phyloP scores from a whole-genome alignment of 2,888 invertebrate species.

The Rapana venosa region DNA sequence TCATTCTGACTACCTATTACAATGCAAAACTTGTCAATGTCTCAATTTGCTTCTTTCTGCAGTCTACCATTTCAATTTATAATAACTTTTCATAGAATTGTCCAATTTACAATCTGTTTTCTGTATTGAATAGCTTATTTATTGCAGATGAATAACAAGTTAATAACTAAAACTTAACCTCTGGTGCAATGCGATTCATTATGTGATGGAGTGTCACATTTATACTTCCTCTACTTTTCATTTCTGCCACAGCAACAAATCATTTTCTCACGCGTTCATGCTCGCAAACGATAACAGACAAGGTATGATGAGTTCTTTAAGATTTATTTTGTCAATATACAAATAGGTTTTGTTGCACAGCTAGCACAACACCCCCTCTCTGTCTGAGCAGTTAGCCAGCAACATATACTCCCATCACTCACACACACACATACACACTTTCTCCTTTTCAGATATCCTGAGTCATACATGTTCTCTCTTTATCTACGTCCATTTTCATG shows the following conservation, averaged over 20 bases:
- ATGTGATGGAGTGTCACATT: too few species aligned
- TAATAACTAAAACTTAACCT: too few species aligned
- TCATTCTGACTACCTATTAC: too few species aligned
- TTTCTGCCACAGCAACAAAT: neutral
- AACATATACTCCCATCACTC: neutral
- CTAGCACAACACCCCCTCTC: slow-evolving; percentile 6
- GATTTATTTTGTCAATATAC: slow-evolving; percentile 36
- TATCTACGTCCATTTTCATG: neutral
- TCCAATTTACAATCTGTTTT: too few species aligned
- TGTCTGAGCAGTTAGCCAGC: slow-evolving; percentile 22
- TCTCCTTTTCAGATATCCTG: neutral
- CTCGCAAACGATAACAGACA: neutral
- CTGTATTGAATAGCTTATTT: too few species aligned
- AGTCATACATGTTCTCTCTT: neutral
- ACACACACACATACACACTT: slow-evolving; percentile 14
- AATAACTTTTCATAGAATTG: too few species aligned
- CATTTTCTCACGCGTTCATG: neutral
- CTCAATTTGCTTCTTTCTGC: too few species aligned
- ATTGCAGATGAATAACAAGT: too few species aligned
- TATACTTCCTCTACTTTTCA: too few species aligned
- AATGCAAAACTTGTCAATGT: too few species aligned
- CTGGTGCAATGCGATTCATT: too few species aligned
- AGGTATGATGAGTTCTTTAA: neutral
- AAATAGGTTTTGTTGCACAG: slow-evolving; percentile 14
- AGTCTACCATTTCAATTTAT: too few species aligned